These are phyloP conservation scores for Drosophila anceps DNA, from an alignment of 2,888 invertebrate genomes.

Conservation along the genomic window DNA sequence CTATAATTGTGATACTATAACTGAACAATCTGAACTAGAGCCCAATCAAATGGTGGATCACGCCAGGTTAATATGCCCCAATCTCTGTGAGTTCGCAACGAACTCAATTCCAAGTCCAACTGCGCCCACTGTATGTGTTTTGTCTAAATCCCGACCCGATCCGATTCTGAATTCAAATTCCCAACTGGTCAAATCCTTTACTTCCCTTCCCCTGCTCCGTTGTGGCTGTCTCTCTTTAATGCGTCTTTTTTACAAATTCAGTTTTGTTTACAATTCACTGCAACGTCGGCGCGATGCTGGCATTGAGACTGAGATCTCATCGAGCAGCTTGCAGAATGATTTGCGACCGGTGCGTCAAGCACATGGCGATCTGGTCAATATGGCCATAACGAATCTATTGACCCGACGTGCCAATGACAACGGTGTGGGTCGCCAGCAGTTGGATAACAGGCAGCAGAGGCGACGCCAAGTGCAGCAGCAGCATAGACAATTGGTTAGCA, in stretches of 20 bases:
- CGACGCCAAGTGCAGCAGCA: constrained; percentile 49
- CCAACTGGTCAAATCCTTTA: neutral
- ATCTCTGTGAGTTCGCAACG: constrained; percentile 19
- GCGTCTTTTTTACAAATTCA: constrained; percentile 48
- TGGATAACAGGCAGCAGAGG: constrained; percentile 54
- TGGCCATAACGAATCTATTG: constrained; percentile 48
- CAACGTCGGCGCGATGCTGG: constrained; percentile 62
- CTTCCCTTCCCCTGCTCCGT: neutral
- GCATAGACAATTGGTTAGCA: constrained; percentile 59
- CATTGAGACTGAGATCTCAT: constrained; percentile 60
- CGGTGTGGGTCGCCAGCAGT: constrained; percentile 42
- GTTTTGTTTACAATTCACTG: constrained; percentile 81
- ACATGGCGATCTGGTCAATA: constrained; percentile 28
- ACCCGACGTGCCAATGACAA: constrained; percentile 65
- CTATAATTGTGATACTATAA: constrained; percentile 14
- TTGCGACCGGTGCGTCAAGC: constrained; percentile 71
- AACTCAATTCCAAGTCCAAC: constrained; percentile 8
- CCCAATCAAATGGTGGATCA: constrained; percentile 45
- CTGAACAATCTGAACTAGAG: constrained; percentile 31
- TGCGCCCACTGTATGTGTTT: constrained; percentile 17
- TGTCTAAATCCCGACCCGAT: constrained; percentile 12
- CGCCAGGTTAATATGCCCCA: constrained; percentile 63
- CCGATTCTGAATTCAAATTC: neutral
- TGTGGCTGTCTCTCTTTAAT: constrained; percentile 18
- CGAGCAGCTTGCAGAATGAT: constrained; percentile 72